A percentile compares a stretch with the other conserved stretches of the same genome.
These are phyloP conservation scores for Opisthograptis luteolata DNA, from an alignment of 2,888 invertebrate species.

Conservation along the genomic window DNA sequence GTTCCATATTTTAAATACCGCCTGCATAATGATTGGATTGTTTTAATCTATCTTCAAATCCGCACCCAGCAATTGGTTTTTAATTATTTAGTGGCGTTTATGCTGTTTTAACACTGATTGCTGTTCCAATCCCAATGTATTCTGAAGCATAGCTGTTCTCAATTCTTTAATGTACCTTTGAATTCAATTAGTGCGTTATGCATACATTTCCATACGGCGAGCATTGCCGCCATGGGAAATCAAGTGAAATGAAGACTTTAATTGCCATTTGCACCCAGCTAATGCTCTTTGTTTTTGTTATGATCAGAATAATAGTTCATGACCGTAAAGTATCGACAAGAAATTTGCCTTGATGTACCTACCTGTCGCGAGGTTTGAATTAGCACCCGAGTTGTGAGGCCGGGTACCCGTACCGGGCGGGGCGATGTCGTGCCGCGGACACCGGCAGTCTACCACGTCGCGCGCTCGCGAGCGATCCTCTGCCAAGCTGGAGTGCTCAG, in stretches of 20 bases:
- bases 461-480: conserved; percentile 78
- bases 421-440: conserved; percentile 46
- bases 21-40: neutral
- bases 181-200: neutral
- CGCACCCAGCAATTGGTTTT: conserved; percentile 7
- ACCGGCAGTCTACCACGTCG: conserved; percentile 70
- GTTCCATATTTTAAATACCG: neutral
- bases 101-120: conserved; percentile 5
- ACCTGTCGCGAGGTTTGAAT: conserved; percentile 62
- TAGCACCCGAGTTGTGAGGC: conserved; percentile 61
- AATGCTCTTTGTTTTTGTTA: conserved; percentile 27
- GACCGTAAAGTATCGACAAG: conserved; percentile 33
- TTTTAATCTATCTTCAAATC: neutral
- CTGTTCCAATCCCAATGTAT: neutral
- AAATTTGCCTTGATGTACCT: conserved; percentile 25
- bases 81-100: conserved; percentile 5
- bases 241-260: neutral
- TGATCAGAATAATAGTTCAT: conserved; percentile 30
- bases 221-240: neutral
- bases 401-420: conserved; percentile 53
- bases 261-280: neutral
- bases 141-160: neutral
- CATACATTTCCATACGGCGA: neutral
- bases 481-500: conserved; percentile 79
- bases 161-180: neutral